These are phyloP conservation scores for Prunella fulvescens DNA, from an alignment of 2,113 vertebrate genomes.

Conservation along the genomic window DNA sequence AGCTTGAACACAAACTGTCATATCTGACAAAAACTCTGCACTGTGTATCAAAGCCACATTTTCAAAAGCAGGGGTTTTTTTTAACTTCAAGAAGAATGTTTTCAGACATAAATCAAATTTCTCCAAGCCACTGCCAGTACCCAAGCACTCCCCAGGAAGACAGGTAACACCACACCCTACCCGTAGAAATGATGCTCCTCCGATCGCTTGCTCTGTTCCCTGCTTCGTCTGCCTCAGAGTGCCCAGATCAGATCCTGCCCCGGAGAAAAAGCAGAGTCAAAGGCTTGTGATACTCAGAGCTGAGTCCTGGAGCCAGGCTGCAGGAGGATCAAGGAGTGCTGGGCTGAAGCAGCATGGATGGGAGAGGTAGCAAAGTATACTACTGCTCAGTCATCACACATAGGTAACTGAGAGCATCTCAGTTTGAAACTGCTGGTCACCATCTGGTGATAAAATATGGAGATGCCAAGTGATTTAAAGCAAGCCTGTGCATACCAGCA, in stretches of 20 bases:
- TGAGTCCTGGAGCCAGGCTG: not conserved
- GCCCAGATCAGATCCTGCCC: conserved; percentile 58
- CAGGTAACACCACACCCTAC: conserved; percentile 18
- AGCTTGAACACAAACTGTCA: not conserved
- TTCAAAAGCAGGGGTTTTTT: not conserved
- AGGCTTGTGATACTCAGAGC: not conserved
- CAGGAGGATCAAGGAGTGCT: not conserved
- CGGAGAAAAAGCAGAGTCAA: conserved; percentile 57
- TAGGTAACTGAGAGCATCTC: not conserved
- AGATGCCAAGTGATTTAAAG: not conserved
- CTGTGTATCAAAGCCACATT: not conserved
- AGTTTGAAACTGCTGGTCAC: not conserved
- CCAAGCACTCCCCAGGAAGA: not conserved
- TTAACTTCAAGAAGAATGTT: not conserved
- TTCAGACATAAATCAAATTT: not conserved
- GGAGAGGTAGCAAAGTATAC: not conserved
- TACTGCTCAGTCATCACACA: not conserved
- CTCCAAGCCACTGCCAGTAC: not conserved
- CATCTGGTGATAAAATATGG: not conserved
- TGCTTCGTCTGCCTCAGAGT: conserved; percentile 50
- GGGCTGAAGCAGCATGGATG: conserved; percentile 6
- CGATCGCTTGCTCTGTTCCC: conserved; percentile 33
- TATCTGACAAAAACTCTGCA: not conserved
- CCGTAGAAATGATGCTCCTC: conserved; percentile 45
- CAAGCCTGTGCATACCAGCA: not conserved